Conservation (phyloP, 2,888 invertebrate species). For the Philereme vetulata region DNA sequence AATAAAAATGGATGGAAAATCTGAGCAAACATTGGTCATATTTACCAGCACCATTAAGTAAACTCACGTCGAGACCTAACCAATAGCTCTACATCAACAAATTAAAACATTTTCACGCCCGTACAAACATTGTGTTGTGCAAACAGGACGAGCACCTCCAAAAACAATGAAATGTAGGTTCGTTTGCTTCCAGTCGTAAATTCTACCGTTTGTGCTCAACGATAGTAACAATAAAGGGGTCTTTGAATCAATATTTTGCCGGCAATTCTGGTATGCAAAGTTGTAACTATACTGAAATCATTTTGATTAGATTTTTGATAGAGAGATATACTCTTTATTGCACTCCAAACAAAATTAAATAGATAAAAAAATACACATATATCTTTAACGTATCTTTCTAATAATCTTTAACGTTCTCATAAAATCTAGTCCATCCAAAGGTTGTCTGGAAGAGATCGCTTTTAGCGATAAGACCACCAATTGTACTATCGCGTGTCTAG, state of each 20-base stretch:
- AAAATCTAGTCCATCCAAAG: too few relatives aligned
- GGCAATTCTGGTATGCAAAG: slow-evolving; percentile 30
- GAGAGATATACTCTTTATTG: not conserved
- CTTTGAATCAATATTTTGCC: slow-evolving; percentile 35
- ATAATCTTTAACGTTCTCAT: too few relatives aligned
- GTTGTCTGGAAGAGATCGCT: too few relatives aligned
- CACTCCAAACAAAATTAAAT: too few relatives aligned
- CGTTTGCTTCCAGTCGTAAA: slow-evolving; percentile 25
- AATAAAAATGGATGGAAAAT: too few relatives aligned
- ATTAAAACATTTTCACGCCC: slow-evolving; percentile 34
- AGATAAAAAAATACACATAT: too few relatives aligned
- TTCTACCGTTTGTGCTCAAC: slow-evolving; percentile 23
- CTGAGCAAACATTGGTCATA: too few relatives aligned
- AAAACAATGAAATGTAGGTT: slow-evolving; percentile 21
- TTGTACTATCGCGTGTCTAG: too few relatives aligned
- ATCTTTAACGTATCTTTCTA: too few relatives aligned
- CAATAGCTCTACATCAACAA: slow-evolving; percentile 12
- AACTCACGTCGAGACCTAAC: not conserved
- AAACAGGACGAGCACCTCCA: slow-evolving; percentile 21
- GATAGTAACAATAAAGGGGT: slow-evolving; percentile 28
- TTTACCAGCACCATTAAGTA: too few relatives aligned
- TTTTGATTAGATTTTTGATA: too few relatives aligned
- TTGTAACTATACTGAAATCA: not conserved
- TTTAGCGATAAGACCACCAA: too few relatives aligned
- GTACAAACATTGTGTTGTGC: slow-evolving; percentile 15